Evolutionary conservation across 1,140 invertebrate species (phyloP), one percentile per base, ranked within the genome.

Genomic region (Drosophila auraria): DNA sequence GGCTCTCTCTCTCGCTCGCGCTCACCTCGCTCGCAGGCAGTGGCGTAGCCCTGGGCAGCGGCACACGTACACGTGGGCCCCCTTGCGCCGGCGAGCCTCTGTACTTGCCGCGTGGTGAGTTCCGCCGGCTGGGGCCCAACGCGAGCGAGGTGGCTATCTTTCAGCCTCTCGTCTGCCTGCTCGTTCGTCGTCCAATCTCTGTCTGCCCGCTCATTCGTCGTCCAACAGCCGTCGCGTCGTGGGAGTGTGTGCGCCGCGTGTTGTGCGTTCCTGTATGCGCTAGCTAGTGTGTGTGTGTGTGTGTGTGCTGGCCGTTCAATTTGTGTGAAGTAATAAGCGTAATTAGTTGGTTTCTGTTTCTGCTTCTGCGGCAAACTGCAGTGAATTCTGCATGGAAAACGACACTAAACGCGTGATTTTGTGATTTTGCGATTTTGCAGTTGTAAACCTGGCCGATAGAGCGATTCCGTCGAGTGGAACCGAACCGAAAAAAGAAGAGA

Each of bases 251-350:
- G 61, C 30, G 69, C 36, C 40, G 47, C 51, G 64, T 25, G 66
- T 72, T 17, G 66, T 72, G 33, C 30, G 33, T 40, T 25, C 40
- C 33, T 20, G 33, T 54, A 30, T 44, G 62, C 54, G 40, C 60
- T 50, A 17, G 47, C 40, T 49, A 59, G 42, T 58, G 56, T 60
- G 62, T 70, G 73, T 62, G 62, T 66, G 27, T 69, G 51, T 70
- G 70, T 86, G 70, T 61, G 59, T 58, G 73, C 60, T 83, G 70
- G 68, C 68, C 76, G 57, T 78, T 87, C 80, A 87, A 87, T 87
- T 80, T 83, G 81, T 87, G 77, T 87, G 83, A 87, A 87, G 84
- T 87, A 87, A 87, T 87, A 87, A 89, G 80, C 78, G 81, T 83
- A 89, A 87, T 87, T 89, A 81, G 80, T 89, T 78, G 75, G 86